Evolutionary conservation across 2,113 vertebrate species (phyloP).

Genomic region (Cervus canadensis): DNA sequence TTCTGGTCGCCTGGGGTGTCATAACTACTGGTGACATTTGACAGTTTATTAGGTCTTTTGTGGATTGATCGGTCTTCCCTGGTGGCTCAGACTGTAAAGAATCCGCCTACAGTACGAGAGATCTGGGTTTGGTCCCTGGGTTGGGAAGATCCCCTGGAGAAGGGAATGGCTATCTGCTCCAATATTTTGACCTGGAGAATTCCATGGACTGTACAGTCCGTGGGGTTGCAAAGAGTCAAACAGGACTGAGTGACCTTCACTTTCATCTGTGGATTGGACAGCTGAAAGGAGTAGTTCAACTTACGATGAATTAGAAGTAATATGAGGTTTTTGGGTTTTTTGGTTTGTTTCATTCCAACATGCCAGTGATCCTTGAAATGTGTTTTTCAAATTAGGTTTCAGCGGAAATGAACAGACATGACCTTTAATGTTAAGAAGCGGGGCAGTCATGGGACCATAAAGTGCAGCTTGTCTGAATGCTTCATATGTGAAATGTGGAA

Average conservation of each 20-base stretch:
- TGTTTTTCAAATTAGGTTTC: not conserved
- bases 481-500: not conserved
- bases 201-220: not conserved
- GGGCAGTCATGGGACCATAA: not conserved
- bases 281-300: not conserved
- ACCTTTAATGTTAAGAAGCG: not conserved
- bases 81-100: not conserved
- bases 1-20: not conserved
- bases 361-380: not conserved
- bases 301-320: not conserved
- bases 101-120: not conserved
- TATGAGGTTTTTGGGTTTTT: not conserved
- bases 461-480: not conserved
- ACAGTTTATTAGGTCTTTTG: not conserved
- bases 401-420: not conserved
- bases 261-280: not conserved
- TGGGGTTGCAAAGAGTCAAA: not conserved
- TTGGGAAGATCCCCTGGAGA: not conserved
- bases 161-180: not conserved
- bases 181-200: not conserved
- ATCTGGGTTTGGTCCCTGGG: not conserved
- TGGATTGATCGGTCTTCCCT: not conserved
- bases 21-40: not conserved
- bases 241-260: not conserved
- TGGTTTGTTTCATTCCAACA: not conserved